Evolutionary conservation across 2,113 vertebrate species (phyloP).

Genomic region (Rallus limicola): DNA sequence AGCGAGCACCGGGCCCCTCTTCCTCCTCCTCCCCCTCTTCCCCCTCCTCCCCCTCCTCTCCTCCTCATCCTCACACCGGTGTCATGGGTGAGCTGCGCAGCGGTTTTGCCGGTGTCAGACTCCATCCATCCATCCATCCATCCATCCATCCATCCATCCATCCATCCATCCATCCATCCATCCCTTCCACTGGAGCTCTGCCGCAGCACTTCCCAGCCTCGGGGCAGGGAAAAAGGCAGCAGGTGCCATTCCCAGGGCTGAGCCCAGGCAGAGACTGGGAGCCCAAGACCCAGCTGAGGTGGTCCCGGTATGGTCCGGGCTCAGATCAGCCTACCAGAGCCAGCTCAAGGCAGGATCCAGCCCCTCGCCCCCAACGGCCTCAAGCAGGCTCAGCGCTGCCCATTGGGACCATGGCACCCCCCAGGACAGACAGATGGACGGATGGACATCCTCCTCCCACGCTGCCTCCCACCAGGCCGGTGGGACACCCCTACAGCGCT

Average conservation of each 20-base stretch:
- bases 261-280: background rate
- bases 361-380: fast-evolving
- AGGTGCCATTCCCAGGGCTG: background rate
- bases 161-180: too few species aligned
- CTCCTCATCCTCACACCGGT: background rate
- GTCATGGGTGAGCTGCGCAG: background rate
- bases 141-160: background rate
- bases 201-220: fast-evolving
- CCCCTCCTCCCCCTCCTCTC: background rate
- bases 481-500: fast-evolving
- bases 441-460: fast-evolving
- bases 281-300: background rate
- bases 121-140: background rate
- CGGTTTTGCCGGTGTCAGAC: background rate
- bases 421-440: background rate
- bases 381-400: fast-evolving
- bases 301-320: fast-evolving
- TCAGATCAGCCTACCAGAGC: background rate
- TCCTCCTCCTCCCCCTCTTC: background rate
- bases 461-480: fast-evolving
- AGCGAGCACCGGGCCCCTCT: fast-evolving
- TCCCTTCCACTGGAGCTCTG: background rate
- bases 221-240: fast-evolving
- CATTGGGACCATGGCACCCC: fast-evolving
- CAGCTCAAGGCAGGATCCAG: background rate